Evolutionary conservation across 2,113 vertebrate species (phyloP).

Genomic region (Bothrops jararaca): DNA sequence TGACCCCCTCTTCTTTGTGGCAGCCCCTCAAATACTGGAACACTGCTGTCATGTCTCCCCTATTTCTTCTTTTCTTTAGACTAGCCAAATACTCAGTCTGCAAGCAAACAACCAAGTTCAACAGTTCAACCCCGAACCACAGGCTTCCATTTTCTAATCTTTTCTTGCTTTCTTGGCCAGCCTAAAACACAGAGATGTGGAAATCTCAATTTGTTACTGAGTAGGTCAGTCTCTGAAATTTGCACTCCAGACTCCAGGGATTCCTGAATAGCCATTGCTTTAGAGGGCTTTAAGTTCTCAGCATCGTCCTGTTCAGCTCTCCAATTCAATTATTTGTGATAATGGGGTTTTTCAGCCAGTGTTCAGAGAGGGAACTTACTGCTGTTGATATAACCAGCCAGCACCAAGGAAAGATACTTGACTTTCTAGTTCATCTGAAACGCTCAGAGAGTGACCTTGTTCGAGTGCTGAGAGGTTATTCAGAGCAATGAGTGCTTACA

Average conservation of each 20-base stretch:
- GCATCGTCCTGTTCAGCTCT: background rate
- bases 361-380: background rate
- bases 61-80: no score
- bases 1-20: no score
- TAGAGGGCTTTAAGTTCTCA: background rate
- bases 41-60: no score
- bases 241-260: background rate
- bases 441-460: background rate
- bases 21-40: no score
- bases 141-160: background rate
- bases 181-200: background rate
- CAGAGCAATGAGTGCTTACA: fast-evolving
- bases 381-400: background rate
- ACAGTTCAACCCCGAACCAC: background rate
- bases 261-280: background rate
- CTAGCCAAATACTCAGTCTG: background rate
- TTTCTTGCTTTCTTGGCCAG: background rate
- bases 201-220: background rate
- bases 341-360: fast-evolving
- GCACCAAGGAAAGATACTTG: fast-evolving
- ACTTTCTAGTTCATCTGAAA: background rate
- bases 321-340: background rate
- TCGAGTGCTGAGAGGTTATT: background rate
- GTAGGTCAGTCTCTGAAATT: background rate
- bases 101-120: background rate